Evolutionary conservation across 2,797 vertebrate genomes (phyloP), one percentile per base, ranked within the genome.

Genomic region (Hippoglossus hippoglossus): DNA sequence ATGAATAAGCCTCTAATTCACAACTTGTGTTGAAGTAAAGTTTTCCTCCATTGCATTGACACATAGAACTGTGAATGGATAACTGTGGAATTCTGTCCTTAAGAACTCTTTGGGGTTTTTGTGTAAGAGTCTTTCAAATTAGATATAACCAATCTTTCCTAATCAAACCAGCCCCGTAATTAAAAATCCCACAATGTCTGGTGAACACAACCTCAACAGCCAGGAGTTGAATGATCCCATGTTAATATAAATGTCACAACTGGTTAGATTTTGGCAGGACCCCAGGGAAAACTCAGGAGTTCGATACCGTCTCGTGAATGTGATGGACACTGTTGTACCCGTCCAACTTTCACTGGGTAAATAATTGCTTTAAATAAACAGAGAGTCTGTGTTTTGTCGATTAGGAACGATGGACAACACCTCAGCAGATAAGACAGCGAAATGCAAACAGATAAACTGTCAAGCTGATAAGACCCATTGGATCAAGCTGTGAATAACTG

Each of bases 361-460:
- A 73, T 74, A 76, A 78, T 28, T 24, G 26, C 61, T 47, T 50
- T 44, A 57, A 76, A 77, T 67, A 71, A 77, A 75, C 46, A 82
- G 62, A 46, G 56, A 39, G 60, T 21, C 47, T 66, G 19, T 65
- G 67, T 62, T 74, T 77, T 71, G 75, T 78, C 66, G 28, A 46
- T 64, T 63, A 34, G 69, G 71, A 79, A 61, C 68, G 78, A 82
- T 75, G 75, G 76, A 81, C 74, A 80, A 65, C 76, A 71, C 72
- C 63, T 84, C 70, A 65, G 64, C 58, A 75, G 75, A 88, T 82
- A 83, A 80, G 80, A 69, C 73, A 25, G 53, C 34, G 44, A 80
- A 84, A 79, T 76, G 66, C 59, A 66, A 79, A 79, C 73, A 59
- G 77, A 85, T 80, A 83, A 82, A 81, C 60, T 68, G 47, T 41